phyloP scores from a whole-genome alignment of 2,888 invertebrate species.

The Camponotus fellah region DNA sequence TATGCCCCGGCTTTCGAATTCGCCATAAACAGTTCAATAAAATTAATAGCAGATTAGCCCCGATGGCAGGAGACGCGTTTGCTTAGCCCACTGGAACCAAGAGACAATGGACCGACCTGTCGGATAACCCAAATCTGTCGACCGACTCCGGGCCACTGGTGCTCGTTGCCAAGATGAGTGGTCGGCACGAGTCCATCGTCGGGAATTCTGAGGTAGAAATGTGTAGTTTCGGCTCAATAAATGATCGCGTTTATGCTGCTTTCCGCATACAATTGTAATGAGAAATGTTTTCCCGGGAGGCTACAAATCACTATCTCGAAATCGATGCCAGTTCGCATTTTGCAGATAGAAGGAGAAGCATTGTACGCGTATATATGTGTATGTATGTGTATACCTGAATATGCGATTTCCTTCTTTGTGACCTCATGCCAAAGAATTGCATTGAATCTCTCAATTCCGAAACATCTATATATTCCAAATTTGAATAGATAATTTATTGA shows the following conservation, averaged over 20 bases:
- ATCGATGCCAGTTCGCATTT: conserved; percentile 21
- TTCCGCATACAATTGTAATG: conserved; percentile 51
- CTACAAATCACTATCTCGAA: conserved; percentile 39
- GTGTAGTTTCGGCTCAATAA: conserved; percentile 43
- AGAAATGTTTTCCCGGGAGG: conserved; percentile 34
- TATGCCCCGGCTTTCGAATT: neutral
- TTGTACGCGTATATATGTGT: neutral
- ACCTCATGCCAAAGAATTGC: neutral
- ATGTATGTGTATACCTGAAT: neutral
- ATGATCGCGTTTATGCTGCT: conserved; percentile 34
- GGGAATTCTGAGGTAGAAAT: conserved; percentile 40
- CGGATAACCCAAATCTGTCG: conserved; percentile 66
- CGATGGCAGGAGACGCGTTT: conserved; percentile 25
- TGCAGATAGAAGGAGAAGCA: neutral
- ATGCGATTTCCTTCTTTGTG: neutral
- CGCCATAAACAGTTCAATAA: conserved; percentile 40
- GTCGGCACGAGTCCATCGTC: conserved; percentile 48
- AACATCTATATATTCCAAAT: conserved; percentile 6
- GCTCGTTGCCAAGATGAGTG: conserved; percentile 59
- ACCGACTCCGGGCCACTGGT: conserved; percentile 26
- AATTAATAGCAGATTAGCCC: conserved; percentile 44
- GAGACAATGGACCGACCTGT: conserved; percentile 65
- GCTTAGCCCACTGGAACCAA: conserved; percentile 31
- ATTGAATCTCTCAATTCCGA: neutral
- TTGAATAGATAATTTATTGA: neutral